Percentiles rank a stretch among this genome's conserved stretches.
Evolutionary conservation across 2,888 invertebrate genomes (phyloP).

Genomic region (Dione vanillae): DNA sequence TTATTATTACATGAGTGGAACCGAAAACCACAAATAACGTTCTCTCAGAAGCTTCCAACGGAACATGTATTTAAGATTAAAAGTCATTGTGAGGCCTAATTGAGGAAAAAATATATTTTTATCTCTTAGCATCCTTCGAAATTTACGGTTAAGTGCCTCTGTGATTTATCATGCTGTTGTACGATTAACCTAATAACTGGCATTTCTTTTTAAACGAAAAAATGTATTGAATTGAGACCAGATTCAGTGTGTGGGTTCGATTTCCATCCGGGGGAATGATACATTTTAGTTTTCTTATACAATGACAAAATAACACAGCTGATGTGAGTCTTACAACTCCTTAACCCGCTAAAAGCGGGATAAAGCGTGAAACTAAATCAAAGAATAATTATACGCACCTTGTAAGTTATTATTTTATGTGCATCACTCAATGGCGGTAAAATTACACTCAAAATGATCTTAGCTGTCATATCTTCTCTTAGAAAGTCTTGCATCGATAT

Average conservation of each 20-base stretch:
- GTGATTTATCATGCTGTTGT: too few species aligned
- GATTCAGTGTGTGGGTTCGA: background rate
- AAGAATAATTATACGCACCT: slow-evolving; percentile 71
- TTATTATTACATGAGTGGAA: too few species aligned
- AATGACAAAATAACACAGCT: background rate
- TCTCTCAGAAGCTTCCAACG: too few species aligned
- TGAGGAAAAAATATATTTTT: too few species aligned
- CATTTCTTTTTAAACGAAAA: too few species aligned
- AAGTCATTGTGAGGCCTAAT: too few species aligned
- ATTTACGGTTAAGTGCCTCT: too few species aligned
- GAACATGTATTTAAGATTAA: too few species aligned
- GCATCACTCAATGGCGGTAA: slow-evolving; percentile 77
- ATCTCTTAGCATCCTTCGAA: too few species aligned
- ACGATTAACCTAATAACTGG: too few species aligned
- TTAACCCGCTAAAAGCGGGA: background rate
- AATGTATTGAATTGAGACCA: too few species aligned
- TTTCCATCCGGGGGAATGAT: background rate
- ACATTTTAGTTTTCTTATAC: background rate
- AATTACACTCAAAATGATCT: slow-evolving; percentile 80
- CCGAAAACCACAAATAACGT: too few species aligned
- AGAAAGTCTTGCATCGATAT: slow-evolving; percentile 73
- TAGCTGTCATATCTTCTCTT: slow-evolving; percentile 69
- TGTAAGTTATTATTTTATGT: slow-evolving; percentile 83
- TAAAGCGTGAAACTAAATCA: background rate
- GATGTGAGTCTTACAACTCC: background rate